Percentiles rank a stretch among this genome's conserved stretches.
Conservation (phyloP, 2,888 invertebrate species). For the Spilosoma lubricipeda region DNA sequence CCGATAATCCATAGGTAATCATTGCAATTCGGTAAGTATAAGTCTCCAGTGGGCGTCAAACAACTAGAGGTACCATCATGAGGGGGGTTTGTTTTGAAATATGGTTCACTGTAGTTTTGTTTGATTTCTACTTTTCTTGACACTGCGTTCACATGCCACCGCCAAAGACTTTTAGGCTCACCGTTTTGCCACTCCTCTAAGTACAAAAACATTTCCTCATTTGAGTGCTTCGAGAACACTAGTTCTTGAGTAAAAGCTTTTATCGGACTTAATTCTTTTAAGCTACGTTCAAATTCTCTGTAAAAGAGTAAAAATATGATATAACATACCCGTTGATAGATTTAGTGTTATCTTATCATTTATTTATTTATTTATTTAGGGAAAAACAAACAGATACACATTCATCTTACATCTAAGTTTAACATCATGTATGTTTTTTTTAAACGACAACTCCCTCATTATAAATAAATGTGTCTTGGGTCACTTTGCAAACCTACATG, state of each 20-base stretch:
- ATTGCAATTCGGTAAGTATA: slow-evolving; percentile 88
- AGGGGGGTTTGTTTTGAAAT: slow-evolving; percentile 19
- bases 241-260: slow-evolving; percentile 23
- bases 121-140: slow-evolving; percentile 13
- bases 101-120: background rate
- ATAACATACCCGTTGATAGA: too few species aligned
- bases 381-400: too few species aligned
- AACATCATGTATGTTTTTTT: too few species aligned
- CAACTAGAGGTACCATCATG: slow-evolving; percentile 41
- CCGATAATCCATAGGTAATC: slow-evolving; percentile 63
- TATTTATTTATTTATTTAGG: too few species aligned
- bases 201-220: slow-evolving; percentile 31
- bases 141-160: slow-evolving; percentile 32
- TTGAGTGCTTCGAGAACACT: slow-evolving; percentile 23
- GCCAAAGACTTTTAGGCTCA: slow-evolving; percentile 6
- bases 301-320: background rate
- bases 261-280: slow-evolving; percentile 14
- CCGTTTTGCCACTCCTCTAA: slow-evolving; percentile 31
- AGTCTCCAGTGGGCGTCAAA: slow-evolving; percentile 60
- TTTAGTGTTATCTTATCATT: too few species aligned
- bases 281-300: slow-evolving; percentile 29
- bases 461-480: too few species aligned
- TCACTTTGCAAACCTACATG: too few species aligned
- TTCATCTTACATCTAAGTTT: too few species aligned
- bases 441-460: too few species aligned